Evolutionary conservation across 2,797 vertebrate species (phyloP).

Genomic region (Xiphophorus birchmanni): DNA sequence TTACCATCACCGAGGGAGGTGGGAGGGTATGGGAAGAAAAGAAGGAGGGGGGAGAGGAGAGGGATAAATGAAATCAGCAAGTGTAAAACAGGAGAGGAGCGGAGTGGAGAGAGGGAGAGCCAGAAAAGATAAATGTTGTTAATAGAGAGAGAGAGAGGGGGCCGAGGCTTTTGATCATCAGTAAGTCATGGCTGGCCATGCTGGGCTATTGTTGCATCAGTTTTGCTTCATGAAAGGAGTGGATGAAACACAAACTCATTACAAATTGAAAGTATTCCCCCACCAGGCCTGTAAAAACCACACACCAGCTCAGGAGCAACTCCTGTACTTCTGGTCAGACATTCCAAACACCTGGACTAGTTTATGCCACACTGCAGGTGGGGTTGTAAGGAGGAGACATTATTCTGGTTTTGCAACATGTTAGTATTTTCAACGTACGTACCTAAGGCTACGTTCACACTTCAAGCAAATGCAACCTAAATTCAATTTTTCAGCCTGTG

Average conservation of each 20-base stretch:
- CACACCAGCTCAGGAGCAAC: neutral
- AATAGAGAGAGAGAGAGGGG: conserved; percentile 44
- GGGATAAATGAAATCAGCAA: conserved; percentile 57
- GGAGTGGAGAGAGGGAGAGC: conserved; percentile 20
- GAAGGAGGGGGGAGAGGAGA: conserved; percentile 28
- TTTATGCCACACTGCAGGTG: neutral
- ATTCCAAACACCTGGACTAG: neutral
- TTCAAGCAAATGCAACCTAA: too few relatives aligned
- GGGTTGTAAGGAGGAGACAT: neutral
- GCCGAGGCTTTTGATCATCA: conserved; percentile 60
- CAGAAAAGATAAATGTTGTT: conserved; percentile 38
- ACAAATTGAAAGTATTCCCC: conserved; percentile 44
- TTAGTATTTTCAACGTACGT: neutral
- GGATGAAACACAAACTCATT: conserved; percentile 46
- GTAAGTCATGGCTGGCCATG: conserved; percentile 45
- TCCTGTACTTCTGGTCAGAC: neutral
- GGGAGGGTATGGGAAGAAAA: conserved; percentile 24
- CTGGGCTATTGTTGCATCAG: conserved; percentile 60
- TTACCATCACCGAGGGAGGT: conserved; percentile 47
- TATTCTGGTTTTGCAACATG: neutral
- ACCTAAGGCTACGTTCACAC: neutral
- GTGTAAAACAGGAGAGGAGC: conserved; percentile 18
- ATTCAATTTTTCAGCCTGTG: too few relatives aligned
- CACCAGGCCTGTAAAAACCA: conserved; percentile 7
- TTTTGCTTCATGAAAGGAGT: conserved; percentile 61